Conservation (phyloP, 2,888 invertebrate genomes). For the Eilema griseolum region DNA sequence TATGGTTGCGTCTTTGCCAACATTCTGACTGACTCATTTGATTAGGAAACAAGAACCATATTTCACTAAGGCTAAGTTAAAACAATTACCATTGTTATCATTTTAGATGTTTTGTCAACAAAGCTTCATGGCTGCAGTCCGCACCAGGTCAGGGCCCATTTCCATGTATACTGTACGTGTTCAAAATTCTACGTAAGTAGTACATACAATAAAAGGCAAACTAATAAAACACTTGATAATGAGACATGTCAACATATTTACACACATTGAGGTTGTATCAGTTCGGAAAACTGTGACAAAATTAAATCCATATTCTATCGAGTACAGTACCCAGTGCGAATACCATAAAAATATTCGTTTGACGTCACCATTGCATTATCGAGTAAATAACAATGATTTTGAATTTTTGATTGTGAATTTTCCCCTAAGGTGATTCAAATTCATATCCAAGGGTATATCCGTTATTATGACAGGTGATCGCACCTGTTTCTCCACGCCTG, state of each 20-base stretch:
- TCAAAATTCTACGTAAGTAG: not conserved
- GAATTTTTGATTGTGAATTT: too few species aligned
- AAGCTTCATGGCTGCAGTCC: not conserved
- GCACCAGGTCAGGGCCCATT: not conserved
- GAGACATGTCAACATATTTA: constrained; percentile 1
- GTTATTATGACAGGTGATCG: too few species aligned
- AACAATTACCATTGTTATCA: not conserved
- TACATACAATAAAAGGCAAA: not conserved
- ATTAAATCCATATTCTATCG: not conserved
- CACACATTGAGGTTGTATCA: not conserved
- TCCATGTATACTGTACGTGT: constrained; percentile 4
- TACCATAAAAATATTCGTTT: too few species aligned
- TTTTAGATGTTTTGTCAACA: not conserved
- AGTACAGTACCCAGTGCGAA: not conserved
- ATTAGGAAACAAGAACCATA: not conserved
- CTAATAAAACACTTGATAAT: constrained; percentile 1
- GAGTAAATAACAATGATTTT: too few species aligned
- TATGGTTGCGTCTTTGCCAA: not conserved
- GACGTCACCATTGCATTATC: too few species aligned
- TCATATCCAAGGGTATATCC: too few species aligned
- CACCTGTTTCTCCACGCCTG: too few species aligned
- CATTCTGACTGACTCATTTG: not conserved
- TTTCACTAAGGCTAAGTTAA: not conserved
- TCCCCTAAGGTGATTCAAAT: too few species aligned
- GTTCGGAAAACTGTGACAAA: not conserved